A percentile compares a stretch with the other conserved stretches of the same genome.
Evolutionary conservation across 2,113 vertebrate genomes (phyloP).

Genomic region (Centropus bengalensis): DNA sequence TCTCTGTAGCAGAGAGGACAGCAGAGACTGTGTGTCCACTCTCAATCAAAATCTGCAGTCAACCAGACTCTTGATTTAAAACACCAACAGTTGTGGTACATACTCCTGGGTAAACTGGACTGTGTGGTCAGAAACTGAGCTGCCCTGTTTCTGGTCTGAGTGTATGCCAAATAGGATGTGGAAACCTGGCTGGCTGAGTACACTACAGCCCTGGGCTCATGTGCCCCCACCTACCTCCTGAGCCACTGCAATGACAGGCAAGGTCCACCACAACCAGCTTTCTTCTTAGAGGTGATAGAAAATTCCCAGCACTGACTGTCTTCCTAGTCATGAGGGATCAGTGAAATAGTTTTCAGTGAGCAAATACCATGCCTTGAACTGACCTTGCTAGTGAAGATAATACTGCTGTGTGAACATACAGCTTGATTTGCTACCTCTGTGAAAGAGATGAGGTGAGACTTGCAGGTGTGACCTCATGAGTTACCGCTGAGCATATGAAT

Average conservation of each 20-base stretch:
- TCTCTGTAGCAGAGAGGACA: neutral
- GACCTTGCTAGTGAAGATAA: neutral
- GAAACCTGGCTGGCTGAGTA: neutral
- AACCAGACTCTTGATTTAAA: neutral
- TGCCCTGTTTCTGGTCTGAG: neutral
- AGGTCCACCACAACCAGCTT: neutral
- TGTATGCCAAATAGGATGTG: rapidly evolving
- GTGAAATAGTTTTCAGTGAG: neutral
- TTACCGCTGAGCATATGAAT: neutral
- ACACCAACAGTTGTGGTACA: neutral
- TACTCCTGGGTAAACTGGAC: neutral
- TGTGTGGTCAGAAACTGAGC: neutral
- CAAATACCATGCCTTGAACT: neutral
- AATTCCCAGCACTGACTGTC: neutral
- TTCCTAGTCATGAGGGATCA: neutral
- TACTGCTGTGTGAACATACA: neutral
- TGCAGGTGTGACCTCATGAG: neutral
- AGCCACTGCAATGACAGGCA: neutral
- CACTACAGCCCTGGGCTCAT: neutral
- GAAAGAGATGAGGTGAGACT: conserved; percentile 15
- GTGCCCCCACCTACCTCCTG: neutral
- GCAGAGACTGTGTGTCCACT: neutral
- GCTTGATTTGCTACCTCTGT: neutral
- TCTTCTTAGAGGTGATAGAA: neutral
- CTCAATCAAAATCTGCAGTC: neutral